Evolutionary conservation across 2,113 vertebrate species (phyloP).

Genomic region (Nipponia nippon): DNA sequence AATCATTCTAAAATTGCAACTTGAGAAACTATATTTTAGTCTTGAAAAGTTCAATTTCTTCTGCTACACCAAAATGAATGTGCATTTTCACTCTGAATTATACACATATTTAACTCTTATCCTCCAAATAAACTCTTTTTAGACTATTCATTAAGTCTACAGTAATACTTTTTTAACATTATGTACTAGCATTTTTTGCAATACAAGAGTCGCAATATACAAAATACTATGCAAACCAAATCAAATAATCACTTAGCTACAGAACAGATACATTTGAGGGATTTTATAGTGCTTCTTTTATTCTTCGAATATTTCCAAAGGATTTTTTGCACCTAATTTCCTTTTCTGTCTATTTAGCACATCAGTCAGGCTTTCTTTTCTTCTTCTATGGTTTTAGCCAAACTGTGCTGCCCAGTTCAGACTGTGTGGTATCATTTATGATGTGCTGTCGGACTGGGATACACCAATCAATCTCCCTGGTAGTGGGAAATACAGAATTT

Average conservation of each 20-base stretch:
- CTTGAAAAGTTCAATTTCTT: not conserved
- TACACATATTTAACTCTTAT: not conserved
- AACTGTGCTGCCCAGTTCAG: not conserved
- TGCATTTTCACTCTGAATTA: not conserved
- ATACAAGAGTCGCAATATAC: not conserved
- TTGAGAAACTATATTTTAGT: constrained; percentile 13
- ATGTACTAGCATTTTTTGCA: not conserved
- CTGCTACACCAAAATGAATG: not conserved
- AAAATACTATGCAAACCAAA: not conserved
- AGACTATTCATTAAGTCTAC: not conserved
- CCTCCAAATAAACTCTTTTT: not conserved
- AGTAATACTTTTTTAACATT: not conserved
- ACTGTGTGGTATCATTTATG: not conserved
- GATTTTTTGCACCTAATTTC: not conserved
- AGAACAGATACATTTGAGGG: not conserved
- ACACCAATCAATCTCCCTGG: not conserved
- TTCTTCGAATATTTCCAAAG: not conserved
- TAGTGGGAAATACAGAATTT: not conserved
- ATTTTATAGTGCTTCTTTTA: not conserved
- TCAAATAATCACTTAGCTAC: not conserved
- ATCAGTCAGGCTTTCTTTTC: not conserved
- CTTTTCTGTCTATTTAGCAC: not conserved
- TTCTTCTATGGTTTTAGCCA: not conserved
- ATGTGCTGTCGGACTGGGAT: not conserved
- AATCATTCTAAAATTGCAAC: not conserved